Evolutionary conservation across 2,113 vertebrate genomes (phyloP).

Genomic region (Microcebus murinus): DNA sequence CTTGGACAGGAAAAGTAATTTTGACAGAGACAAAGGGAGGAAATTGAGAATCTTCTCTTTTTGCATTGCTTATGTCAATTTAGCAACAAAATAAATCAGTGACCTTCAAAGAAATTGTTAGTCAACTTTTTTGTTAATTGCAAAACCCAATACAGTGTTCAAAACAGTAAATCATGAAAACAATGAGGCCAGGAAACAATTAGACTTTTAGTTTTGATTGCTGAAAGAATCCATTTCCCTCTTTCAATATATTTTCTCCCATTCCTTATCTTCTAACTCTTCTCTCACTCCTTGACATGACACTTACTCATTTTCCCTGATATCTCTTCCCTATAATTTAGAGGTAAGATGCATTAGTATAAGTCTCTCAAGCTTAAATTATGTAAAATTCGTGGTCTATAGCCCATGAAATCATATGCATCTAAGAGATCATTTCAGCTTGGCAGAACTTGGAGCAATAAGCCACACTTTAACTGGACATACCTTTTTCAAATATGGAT

Average conservation of each 20-base stretch:
- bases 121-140: neutral
- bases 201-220: neutral
- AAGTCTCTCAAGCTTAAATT: constrained; percentile 37
- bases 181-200: neutral
- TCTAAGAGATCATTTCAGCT: constrained; percentile 52
- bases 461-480: neutral
- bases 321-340: neutral
- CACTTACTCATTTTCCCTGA: neutral
- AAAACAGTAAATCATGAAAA: neutral
- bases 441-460: constrained; percentile 35
- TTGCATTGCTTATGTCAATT: neutral
- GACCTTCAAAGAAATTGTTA: constrained; percentile 42
- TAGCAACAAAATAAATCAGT: neutral
- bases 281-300: neutral
- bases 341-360: neutral
- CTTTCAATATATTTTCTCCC: neutral
- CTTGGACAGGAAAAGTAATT: neutral
- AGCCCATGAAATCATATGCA: constrained; percentile 56
- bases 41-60: neutral
- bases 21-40: neutral
- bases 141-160: constrained; percentile 26
- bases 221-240: neutral
- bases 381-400: constrained; percentile 22
- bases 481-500: neutral
- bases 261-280: neutral